Percentiles rank a stretch among this genome's conserved stretches.
These are phyloP conservation scores for Chaitophorus viminalis DNA, from an alignment of 2,888 invertebrate species.

Conservation along the genomic window DNA sequence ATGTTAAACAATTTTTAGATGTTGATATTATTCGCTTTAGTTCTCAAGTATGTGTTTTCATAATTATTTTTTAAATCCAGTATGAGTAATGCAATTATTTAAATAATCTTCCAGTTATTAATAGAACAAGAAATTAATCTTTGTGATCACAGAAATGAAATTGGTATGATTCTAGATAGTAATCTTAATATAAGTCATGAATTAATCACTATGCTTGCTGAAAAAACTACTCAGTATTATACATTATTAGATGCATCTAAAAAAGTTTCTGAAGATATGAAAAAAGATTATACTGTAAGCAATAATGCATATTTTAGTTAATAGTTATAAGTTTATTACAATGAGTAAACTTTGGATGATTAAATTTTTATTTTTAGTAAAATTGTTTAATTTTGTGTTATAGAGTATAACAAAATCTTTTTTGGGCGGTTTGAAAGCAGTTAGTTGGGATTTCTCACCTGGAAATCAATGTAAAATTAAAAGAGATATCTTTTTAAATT, in stretches of 20 bases:
- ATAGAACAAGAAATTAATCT: slow-evolving; percentile 20
- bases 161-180: slow-evolving; percentile 51
- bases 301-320: neutral
- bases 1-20: slow-evolving; percentile 56
- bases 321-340: neutral
- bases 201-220: slow-evolving; percentile 59
- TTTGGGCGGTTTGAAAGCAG: slow-evolving; percentile 57
- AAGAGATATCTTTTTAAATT: slow-evolving; percentile 45
- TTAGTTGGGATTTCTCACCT: slow-evolving; percentile 57
- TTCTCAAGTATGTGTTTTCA: slow-evolving; percentile 18
- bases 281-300: slow-evolving; percentile 71
- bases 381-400: slow-evolving; percentile 8
- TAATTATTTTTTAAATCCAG: neutral
- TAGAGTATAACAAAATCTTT: slow-evolving; percentile 58
- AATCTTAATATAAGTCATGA: slow-evolving; percentile 47
- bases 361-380: neutral
- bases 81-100: neutral
- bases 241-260: slow-evolving; percentile 69
- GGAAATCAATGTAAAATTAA: slow-evolving; percentile 55
- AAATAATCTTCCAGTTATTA: neutral
- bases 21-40: slow-evolving; percentile 22
- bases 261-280: slow-evolving; percentile 71
- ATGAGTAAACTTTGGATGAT: too few relatives aligned
- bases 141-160: slow-evolving; percentile 56
- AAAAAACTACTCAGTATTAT: slow-evolving; percentile 62